A percentile compares a stretch with the other conserved stretches of the same genome.
These are phyloP conservation scores for Brenthis hecate DNA, from an alignment of 2,888 invertebrate species.

Conservation along the genomic window DNA sequence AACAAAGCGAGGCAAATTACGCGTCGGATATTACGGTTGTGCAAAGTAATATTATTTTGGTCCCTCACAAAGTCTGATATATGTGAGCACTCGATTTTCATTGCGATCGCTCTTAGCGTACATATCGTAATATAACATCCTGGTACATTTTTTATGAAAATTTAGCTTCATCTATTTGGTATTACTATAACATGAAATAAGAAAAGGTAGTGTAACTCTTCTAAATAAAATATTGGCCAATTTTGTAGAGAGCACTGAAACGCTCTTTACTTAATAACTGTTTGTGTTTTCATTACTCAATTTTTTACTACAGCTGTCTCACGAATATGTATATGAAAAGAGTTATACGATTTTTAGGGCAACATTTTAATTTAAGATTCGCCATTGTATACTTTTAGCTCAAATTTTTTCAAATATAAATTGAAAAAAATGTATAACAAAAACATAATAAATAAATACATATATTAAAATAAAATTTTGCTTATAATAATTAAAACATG, in stretches of 20 bases:
- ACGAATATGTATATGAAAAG: neutral
- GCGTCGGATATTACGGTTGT: constrained; percentile 39
- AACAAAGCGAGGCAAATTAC: constrained; percentile 38
- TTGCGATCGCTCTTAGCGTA: constrained; percentile 41
- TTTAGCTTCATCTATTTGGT: constrained; percentile 37
- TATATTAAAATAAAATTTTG: no score
- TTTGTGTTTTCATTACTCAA: constrained; percentile 10
- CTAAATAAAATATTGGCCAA: constrained; percentile 34
- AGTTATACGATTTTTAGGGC: no score
- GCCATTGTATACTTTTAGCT: no score
- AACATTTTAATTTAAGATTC: no score
- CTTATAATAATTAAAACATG: no score
- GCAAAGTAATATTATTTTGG: constrained; percentile 40
- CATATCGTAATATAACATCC: constrained; percentile 25
- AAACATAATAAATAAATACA: no score
- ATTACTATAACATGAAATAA: constrained; percentile 29
- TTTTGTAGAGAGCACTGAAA: constrained; percentile 33
- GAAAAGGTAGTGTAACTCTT: constrained; percentile 27
- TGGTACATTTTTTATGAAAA: constrained; percentile 44
- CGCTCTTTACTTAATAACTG: constrained; percentile 19
- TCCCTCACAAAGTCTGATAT: constrained; percentile 44
- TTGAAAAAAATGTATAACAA: no score
- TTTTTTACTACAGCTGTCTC: neutral
- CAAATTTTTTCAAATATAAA: no score
- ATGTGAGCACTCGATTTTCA: constrained; percentile 48